phyloP scores from a whole-genome alignment of 2,797 vertebrate genomes.

The Pangasius larnaudii region DNA sequence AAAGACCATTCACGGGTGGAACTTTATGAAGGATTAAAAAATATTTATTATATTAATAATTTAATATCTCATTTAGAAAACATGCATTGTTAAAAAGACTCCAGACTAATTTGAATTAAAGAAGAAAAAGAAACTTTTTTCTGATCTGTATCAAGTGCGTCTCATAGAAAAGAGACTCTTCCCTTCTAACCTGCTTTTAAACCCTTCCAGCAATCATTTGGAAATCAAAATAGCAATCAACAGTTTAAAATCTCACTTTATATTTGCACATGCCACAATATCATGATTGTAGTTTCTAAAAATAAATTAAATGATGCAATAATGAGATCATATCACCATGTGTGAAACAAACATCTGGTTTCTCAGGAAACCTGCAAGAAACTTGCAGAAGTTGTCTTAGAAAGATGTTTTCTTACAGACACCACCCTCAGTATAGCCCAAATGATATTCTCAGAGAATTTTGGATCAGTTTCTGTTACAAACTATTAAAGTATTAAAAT shows the following conservation, averaged over 20 bases:
- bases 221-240: no score
- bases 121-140: not conserved
- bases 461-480: not conserved
- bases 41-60: not conserved
- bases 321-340: not conserved
- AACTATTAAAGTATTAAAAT: not conserved
- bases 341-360: conserved; percentile 15
- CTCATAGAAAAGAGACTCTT: not conserved
- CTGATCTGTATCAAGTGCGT: not conserved
- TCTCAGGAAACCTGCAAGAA: not conserved
- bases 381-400: not conserved
- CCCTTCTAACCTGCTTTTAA: not conserved
- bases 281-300: not conserved
- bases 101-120: not conserved
- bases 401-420: not conserved
- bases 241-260: not conserved
- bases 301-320: not conserved
- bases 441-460: not conserved
- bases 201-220: not conserved
- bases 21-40: not conserved
- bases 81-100: not conserved
- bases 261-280: not conserved
- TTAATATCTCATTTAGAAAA: not conserved
- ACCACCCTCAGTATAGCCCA: no score
- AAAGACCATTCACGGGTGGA: not conserved